Evolutionary conservation across 2,797 vertebrate species (phyloP).

Genomic region (Epinephelus coioides): DNA sequence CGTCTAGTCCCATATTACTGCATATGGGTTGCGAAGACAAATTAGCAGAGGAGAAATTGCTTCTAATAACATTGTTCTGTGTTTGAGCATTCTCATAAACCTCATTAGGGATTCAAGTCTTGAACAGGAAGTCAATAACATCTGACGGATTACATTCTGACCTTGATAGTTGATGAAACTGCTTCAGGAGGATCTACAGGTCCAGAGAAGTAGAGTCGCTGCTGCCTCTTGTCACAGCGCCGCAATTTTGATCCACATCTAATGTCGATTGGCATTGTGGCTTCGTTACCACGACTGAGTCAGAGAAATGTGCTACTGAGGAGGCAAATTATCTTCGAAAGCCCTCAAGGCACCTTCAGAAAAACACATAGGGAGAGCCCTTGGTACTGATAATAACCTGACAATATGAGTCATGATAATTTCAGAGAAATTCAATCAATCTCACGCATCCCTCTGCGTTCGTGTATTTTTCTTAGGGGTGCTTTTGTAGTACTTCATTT

Average conservation of each 20-base stretch:
- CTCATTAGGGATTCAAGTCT: conserved; percentile 41
- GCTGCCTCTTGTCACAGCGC: conserved; percentile 4
- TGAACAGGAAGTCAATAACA: conserved; percentile 28
- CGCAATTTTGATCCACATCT: conserved; percentile 12
- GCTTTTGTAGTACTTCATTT: conserved; percentile 14
- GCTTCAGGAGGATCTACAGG: conserved; percentile 29
- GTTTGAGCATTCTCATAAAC: conserved; percentile 50
- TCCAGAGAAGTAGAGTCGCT: conserved; percentile 6
- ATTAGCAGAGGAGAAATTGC: conserved; percentile 64
- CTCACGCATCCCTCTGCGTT: not conserved
- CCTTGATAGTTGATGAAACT: conserved; percentile 27
- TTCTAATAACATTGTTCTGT: conserved; percentile 60
- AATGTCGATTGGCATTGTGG: conserved; percentile 5
- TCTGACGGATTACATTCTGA: conserved; percentile 40
- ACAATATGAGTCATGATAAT: conserved; percentile 33
- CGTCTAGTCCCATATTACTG: conserved; percentile 63
- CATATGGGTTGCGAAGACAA: conserved; percentile 64
- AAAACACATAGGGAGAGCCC: conserved; percentile 13
- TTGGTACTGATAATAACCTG: conserved; percentile 32
- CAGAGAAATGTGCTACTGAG: conserved; percentile 32
- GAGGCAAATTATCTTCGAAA: conserved; percentile 43
- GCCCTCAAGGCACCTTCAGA: conserved; percentile 30
- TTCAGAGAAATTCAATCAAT: conserved; percentile 30
- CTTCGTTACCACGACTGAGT: conserved; percentile 43
- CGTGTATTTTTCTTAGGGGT: conserved; percentile 1